phyloP scores from a whole-genome alignment of 2,797 vertebrate genomes.

The Serranus cabrilla region DNA sequence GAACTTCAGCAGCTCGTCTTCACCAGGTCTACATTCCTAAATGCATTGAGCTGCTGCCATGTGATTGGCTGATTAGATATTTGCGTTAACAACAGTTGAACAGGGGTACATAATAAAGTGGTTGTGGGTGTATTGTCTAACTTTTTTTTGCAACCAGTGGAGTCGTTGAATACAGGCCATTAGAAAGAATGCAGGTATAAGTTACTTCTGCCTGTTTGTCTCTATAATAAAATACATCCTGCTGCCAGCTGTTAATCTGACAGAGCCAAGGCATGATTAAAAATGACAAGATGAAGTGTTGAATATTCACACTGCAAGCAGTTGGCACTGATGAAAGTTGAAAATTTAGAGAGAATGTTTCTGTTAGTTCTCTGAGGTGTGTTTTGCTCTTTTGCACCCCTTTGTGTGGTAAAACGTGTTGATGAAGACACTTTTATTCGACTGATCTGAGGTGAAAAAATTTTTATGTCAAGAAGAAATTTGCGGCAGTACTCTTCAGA shows the following conservation, averaged over 20 bases:
- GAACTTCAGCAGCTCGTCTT: too few relatives aligned
- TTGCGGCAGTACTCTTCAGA: background rate
- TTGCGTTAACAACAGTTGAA: too few relatives aligned
- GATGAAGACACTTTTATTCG: background rate
- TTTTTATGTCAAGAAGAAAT: background rate
- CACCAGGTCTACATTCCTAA: too few relatives aligned
- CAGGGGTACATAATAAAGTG: too few relatives aligned
- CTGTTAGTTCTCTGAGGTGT: background rate
- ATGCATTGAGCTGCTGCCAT: too few relatives aligned
- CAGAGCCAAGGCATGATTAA: too few relatives aligned
- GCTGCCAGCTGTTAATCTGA: background rate
- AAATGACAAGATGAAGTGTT: background rate
- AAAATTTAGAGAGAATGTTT: background rate
- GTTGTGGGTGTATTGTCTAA: too few relatives aligned
- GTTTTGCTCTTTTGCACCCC: background rate
- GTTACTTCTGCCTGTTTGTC: too few relatives aligned
- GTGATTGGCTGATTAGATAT: too few relatives aligned
- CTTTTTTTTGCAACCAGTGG: too few relatives aligned
- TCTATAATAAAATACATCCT: background rate
- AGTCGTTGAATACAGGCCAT: too few relatives aligned
- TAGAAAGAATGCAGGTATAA: too few relatives aligned
- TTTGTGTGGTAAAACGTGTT: background rate
- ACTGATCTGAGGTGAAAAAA: background rate
- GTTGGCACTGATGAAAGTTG: background rate
- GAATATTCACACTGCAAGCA: background rate